Conservation (phyloP, 2,797 vertebrate genomes). For the Ctenopoma kingsleyae region DNA sequence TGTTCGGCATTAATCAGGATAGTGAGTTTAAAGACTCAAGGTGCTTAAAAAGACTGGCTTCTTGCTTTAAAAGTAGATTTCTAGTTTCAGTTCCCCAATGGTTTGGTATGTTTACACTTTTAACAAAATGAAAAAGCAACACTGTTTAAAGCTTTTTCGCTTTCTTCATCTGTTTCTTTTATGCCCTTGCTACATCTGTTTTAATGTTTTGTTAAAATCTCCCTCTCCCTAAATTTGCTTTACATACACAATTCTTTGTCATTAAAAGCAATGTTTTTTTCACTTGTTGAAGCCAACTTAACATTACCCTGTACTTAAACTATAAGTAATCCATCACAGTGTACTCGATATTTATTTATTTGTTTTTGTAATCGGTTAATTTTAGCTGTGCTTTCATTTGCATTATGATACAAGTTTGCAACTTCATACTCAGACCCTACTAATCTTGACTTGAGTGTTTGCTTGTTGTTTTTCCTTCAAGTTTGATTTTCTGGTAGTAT, state of each 20-base stretch:
- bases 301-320: background rate
- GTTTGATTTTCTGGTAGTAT: background rate
- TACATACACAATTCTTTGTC: background rate
- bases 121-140: slow-evolving; percentile 19
- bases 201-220: background rate
- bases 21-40: slow-evolving; percentile 51
- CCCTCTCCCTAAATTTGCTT: background rate
- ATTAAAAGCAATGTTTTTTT: background rate
- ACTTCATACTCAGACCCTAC: background rate
- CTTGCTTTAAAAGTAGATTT: slow-evolving; percentile 46
- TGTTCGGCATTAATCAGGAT: slow-evolving; percentile 64
- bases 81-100: slow-evolving; percentile 22
- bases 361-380: slow-evolving; percentile 1
- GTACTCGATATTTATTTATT: background rate
- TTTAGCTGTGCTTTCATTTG: background rate
- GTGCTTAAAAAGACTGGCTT: slow-evolving; percentile 51
- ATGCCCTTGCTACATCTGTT: background rate
- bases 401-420: background rate
- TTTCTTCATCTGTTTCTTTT: background rate
- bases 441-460: background rate
- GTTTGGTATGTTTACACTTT: slow-evolving; percentile 30
- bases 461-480: background rate
- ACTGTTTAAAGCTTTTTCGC: background rate
- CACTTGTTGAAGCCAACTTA: background rate
- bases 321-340: too few species aligned